phyloP scores from a whole-genome alignment of 1,140 invertebrate genomes.

The Calliphora vicina region DNA sequence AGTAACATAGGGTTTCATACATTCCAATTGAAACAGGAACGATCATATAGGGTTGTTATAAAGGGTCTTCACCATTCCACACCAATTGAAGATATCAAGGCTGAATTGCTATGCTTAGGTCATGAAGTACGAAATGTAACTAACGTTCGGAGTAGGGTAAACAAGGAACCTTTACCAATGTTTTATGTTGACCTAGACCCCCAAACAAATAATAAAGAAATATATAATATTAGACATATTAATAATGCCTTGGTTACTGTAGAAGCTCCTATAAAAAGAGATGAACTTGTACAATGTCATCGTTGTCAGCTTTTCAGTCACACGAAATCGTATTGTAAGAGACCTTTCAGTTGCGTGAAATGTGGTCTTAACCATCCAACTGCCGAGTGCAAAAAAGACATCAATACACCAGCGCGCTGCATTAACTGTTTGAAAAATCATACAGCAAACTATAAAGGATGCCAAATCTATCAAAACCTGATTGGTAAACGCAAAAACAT shows the following conservation, averaged over 20 bases:
- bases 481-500: no score
- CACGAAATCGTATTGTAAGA: constrained; percentile 54
- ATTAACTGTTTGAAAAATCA: constrained; percentile 54
- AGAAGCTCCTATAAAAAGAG: constrained; percentile 52
- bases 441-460: constrained; percentile 60
- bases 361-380: constrained; percentile 56
- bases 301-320: constrained; percentile 61
- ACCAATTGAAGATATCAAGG: constrained; percentile 40
- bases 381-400: constrained; percentile 40
- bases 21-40: constrained; percentile 40
- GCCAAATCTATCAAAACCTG: constrained; percentile 50
- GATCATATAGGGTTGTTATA: constrained; percentile 43
- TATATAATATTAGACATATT: constrained; percentile 53
- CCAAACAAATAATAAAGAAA: constrained; percentile 54
- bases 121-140: constrained; percentile 42
- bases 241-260: constrained; percentile 49
- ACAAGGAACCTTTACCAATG: constrained; percentile 51
- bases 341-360: constrained; percentile 55
- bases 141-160: constrained; percentile 44
- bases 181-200: constrained; percentile 58
- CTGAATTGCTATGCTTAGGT: constrained; percentile 38
- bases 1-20: constrained; percentile 37
- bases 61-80: constrained; percentile 47
- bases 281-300: constrained; percentile 52
- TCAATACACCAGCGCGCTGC: constrained; percentile 51